Percentiles rank a stretch among this genome's conserved stretches.
These are phyloP conservation scores for Anser brachyrhynchus DNA, from an alignment of 2,113 vertebrate species.

Conservation along the genomic window DNA sequence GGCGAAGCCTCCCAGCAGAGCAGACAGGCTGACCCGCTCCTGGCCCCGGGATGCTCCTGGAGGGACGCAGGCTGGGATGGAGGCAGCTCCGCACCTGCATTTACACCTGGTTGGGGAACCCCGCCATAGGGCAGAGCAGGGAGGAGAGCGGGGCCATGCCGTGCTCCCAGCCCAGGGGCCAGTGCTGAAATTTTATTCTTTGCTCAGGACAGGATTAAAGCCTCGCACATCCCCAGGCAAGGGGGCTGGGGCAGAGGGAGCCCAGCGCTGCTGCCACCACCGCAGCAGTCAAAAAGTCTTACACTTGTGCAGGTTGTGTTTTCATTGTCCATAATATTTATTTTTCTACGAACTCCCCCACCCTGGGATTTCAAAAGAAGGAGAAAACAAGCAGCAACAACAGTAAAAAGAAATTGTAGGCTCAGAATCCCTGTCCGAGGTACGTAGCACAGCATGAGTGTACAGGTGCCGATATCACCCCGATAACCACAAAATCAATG, in stretches of 20 bases:
- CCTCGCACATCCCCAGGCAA: not conserved
- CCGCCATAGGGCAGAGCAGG: too few relatives aligned
- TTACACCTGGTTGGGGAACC: too few relatives aligned
- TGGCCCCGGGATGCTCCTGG: not conserved
- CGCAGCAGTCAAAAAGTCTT: not conserved
- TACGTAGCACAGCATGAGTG: fast-evolving
- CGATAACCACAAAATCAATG: not conserved
- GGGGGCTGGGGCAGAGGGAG: not conserved
- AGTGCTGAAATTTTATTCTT: constrained; percentile 40
- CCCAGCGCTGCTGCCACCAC: fast-evolving
- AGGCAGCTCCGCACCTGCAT: not conserved
- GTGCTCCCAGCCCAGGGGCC: not conserved
- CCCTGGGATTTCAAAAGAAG: not conserved
- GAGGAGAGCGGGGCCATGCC: not conserved
- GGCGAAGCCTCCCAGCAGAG: not conserved
- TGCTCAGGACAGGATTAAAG: not conserved
- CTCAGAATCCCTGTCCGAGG: not conserved
- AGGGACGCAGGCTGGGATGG: not conserved
- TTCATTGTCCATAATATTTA: not conserved
- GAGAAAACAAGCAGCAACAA: fast-evolving
- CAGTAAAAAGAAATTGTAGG: fast-evolving
- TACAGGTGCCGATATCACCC: fast-evolving
- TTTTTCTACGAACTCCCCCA: fast-evolving
- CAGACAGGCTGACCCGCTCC: not conserved
- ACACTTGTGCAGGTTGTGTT: fast-evolving